A percentile compares a stretch with the other conserved stretches of the same genome.
phyloP scores from a whole-genome alignment of 2,888 invertebrate species.

The Pediacus dermestoides region DNA sequence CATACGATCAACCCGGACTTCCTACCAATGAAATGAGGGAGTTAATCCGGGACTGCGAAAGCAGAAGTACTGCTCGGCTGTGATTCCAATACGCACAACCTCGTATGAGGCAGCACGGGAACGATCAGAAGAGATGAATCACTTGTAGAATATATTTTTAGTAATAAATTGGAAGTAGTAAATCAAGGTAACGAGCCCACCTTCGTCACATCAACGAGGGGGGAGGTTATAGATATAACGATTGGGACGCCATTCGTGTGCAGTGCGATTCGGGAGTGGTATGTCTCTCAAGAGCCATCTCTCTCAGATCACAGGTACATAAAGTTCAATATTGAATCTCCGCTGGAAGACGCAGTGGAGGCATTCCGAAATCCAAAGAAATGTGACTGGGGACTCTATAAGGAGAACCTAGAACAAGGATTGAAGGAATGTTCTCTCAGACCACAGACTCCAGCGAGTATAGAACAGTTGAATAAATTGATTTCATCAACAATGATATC shows the following conservation, averaged over 20 bases:
- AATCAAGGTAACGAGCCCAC: slow-evolving; percentile 16
- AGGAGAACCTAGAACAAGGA: not conserved
- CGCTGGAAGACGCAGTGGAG: too few relatives aligned
- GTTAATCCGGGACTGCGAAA: not conserved
- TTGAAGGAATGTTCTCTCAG: not conserved
- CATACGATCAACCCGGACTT: not conserved
- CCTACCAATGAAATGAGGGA: slow-evolving; percentile 1
- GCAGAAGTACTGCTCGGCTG: slow-evolving; percentile 11
- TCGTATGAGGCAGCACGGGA: slow-evolving; percentile 12
- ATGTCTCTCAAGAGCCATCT: slow-evolving; percentile 11
- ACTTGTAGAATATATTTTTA: slow-evolving; percentile 15
- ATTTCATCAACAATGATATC: too few relatives aligned
- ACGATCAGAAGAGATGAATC: slow-evolving; percentile 16
- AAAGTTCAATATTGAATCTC: slow-evolving; percentile 4
- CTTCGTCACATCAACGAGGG: slow-evolving; percentile 13
- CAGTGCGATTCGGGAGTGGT: slow-evolving; percentile 8
- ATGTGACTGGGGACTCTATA: not conserved
- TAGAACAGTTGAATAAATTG: not conserved
- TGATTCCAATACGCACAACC: slow-evolving; percentile 17
- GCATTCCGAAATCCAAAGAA: not conserved
- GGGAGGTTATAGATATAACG: slow-evolving; percentile 16
- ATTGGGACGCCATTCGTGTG: slow-evolving; percentile 1
- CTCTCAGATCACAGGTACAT: slow-evolving; percentile 13
- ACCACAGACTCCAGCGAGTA: not conserved
- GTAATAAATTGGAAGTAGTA: slow-evolving; percentile 8